These are phyloP conservation scores for Drosophila silvestris DNA, from an alignment of 2,888 invertebrate species.

Conservation along the genomic window DNA sequence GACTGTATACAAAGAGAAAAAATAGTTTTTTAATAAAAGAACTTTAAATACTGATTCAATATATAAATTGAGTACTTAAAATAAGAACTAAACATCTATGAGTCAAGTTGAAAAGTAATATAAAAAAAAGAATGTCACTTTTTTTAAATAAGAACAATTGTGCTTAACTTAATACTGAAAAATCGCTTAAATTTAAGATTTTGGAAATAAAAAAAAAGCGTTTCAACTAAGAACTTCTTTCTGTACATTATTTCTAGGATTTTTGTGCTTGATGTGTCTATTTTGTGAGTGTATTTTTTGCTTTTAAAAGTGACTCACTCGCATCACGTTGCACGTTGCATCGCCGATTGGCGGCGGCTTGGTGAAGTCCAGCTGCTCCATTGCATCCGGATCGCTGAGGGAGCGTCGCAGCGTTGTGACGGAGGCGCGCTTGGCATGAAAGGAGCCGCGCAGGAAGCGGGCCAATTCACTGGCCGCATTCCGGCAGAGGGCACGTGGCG, in stretches of 20 bases:
- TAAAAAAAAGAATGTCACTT: background rate
- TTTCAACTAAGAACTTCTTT: background rate
- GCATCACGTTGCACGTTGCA: constrained; percentile 75
- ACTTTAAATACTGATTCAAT: background rate
- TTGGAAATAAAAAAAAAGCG: background rate
- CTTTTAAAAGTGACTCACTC: constrained; percentile 84
- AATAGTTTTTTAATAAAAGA: background rate
- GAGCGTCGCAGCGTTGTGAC: constrained; percentile 83
- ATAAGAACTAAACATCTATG: background rate
- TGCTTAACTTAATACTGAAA: background rate
- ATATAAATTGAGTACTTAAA: background rate
- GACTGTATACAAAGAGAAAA: no score
- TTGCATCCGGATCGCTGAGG: constrained; percentile 83
- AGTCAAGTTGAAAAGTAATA: background rate
- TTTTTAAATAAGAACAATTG: background rate
- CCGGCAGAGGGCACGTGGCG: constrained; percentile 71
- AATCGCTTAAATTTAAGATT: background rate
- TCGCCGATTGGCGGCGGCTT: constrained; percentile 63
- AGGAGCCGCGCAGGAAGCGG: constrained; percentile 82
- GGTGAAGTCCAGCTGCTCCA: constrained; percentile 75
- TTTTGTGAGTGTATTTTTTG: background rate
- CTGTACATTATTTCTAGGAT: background rate
- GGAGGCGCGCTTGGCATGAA: constrained; percentile 83
- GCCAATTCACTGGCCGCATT: constrained; percentile 83
- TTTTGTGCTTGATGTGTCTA: background rate